phyloP scores from a whole-genome alignment of 64 coral and sea anemone genomes.

The Pocillopora damicornis region DNA sequence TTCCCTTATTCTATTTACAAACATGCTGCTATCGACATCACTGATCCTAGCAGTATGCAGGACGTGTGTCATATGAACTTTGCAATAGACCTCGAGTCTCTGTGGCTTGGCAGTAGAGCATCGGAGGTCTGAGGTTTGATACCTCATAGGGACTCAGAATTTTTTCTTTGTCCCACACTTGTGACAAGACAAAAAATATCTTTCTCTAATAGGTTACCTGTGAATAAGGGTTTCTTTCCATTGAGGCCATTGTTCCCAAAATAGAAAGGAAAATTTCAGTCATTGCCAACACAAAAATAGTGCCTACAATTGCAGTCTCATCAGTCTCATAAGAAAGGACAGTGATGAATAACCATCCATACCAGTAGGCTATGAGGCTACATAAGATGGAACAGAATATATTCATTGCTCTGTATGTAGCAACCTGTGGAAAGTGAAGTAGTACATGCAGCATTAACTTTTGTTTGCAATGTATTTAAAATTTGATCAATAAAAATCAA shows the following conservation, averaged over 20 bases:
- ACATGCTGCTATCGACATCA: too few relatives aligned
- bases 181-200: too few relatives aligned
- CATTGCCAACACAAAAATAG: neutral
- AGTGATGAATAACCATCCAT: neutral
- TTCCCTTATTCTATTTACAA: too few relatives aligned
- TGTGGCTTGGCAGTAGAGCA: too few relatives aligned
- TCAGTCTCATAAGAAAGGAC: neutral
- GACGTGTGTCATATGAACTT: too few relatives aligned
- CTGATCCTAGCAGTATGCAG: too few relatives aligned
- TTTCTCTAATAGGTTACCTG: neutral
- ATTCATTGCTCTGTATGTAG: neutral
- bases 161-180: too few relatives aligned
- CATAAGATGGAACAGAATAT: conserved; percentile 3
- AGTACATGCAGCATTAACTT: neutral
- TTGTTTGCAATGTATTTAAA: too few relatives aligned
- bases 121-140: too few relatives aligned
- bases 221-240: neutral
- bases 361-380: neutral
- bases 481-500: too few relatives aligned
- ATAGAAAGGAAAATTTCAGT: neutral
- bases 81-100: too few relatives aligned
- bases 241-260: neutral
- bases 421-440: neutral
- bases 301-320: neutral
- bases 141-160: too few relatives aligned